Percentiles rank a stretch among this genome's conserved stretches.
Conservation (phyloP, 2,113 vertebrate genomes). For the Epinephelus lanceolatus region DNA sequence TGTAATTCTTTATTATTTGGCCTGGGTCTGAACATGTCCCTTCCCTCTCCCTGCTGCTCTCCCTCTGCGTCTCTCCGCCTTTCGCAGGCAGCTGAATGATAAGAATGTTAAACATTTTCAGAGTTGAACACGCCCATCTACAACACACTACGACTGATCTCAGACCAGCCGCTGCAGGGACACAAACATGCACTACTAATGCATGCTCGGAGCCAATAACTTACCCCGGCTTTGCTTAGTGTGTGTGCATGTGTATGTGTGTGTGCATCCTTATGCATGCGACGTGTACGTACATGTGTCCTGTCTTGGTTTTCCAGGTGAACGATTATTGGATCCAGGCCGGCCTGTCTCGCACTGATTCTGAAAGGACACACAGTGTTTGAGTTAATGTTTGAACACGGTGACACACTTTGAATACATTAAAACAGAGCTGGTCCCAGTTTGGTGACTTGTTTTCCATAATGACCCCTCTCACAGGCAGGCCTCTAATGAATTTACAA, state of each 20-base stretch:
- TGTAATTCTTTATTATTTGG: constrained; percentile 76
- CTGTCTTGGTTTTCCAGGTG: constrained; percentile 65
- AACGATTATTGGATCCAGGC: constrained; percentile 60
- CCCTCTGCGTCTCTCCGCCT: constrained; percentile 61
- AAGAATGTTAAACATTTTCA: constrained; percentile 83
- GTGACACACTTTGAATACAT: constrained; percentile 76
- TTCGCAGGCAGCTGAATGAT: constrained; percentile 78
- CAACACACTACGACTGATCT: constrained; percentile 49
- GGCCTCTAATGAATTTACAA: constrained; percentile 56
- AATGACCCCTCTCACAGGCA: constrained; percentile 35
- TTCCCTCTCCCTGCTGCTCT: constrained; percentile 68
- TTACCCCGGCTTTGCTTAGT: background rate
- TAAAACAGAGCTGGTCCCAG: constrained; percentile 50
- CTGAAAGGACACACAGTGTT: constrained; percentile 66
- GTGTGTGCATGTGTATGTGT: background rate
- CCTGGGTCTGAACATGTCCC: constrained; percentile 82
- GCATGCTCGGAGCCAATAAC: constrained; percentile 13
- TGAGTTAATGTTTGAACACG: constrained; percentile 82
- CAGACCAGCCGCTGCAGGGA: constrained; percentile 32
- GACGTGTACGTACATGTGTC: constrained; percentile 55
- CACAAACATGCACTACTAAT: constrained; percentile 17
- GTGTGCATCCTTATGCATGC: constrained; percentile 11
- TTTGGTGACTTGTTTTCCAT: constrained; percentile 59
- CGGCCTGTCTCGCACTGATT: constrained; percentile 40
- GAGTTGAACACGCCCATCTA: constrained; percentile 70